Evolutionary conservation across 1,140 invertebrate genomes (phyloP), one percentile per base, ranked within the genome.

Genomic region (Halotydeus destructor): DNA sequence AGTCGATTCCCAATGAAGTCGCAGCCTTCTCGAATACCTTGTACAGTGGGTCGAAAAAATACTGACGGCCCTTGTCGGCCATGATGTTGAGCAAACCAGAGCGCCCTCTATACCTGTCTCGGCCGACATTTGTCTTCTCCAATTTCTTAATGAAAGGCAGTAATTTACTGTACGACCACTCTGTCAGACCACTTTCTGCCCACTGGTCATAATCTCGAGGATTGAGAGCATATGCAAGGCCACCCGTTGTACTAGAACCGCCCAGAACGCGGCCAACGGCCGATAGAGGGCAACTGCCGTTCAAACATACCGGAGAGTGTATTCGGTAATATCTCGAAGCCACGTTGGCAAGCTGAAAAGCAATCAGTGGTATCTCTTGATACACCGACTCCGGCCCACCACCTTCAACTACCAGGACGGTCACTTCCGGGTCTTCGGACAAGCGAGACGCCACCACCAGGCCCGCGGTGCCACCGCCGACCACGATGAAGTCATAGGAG

Each of bases 201-300:
- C 88, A 94, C 8, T 76, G 65, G 55, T 96, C 81, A 60, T 85
- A 96, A 55, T 96, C 88, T 33, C 68, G 72, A 9, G 75, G 72
- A 54, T 93, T 88, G 22, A 86, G 88, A 0, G 88, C 76, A 60
- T 94, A 93, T 9, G 89, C 71, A 82, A 89, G 86, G 1, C 82
- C 82, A 58, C 94, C 94, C 1, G 93, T 67, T 0, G 86, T 82
- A 35, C 80, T 85, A 26, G 79, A 79, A n/a, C 88, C 88, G 11
- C 68, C 69, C 48, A 61, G 19, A 21, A 41, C 46, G 32, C 38
- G 33, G 21, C 49, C 53, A 12, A 47, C 42, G 16, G 49, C 43
- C n/a, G n/a, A n/a, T 8, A 23, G 18, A 26, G 12, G 73, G 69
- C 3, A 72, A 74, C 38, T 73, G 74, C 57, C 21, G 6, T 38